Conservation (phyloP, 2,888 invertebrate species). For the Ormyrus rosae region DNA sequence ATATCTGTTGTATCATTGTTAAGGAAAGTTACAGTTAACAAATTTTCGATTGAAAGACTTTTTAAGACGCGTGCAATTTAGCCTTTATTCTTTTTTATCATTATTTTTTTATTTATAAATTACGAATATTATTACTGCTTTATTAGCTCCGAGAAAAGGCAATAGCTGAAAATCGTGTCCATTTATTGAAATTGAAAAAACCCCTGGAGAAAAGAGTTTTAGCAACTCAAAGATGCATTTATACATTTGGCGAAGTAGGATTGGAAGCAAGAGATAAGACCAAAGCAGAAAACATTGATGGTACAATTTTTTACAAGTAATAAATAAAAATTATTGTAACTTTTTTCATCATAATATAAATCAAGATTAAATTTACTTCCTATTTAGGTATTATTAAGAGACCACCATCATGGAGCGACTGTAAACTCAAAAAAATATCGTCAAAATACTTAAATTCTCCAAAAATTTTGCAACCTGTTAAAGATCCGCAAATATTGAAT, state of each 20-base stretch:
- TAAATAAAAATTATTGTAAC: constrained; percentile 13
- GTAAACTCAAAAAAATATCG: constrained; percentile 1
- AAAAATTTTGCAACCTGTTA: neutral
- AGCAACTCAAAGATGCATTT: constrained; percentile 47
- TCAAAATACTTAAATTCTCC: constrained; percentile 10
- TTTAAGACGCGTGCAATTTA: no score
- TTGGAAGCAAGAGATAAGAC: neutral
- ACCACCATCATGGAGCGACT: neutral
- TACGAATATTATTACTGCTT: neutral
- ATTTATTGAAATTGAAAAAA: constrained; percentile 9
- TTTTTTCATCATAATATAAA: neutral
- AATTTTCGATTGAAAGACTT: no score
- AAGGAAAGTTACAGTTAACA: no score
- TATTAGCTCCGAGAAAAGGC: constrained; percentile 44
- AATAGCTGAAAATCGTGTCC: constrained; percentile 18
- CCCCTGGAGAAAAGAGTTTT: constrained; percentile 21
- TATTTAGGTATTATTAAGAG: neutral
- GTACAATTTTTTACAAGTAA: constrained; percentile 42
- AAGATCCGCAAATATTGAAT: constrained; percentile 17
- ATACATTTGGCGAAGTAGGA: constrained; percentile 34
- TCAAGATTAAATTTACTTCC: constrained; percentile 1
- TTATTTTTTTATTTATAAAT: no score
- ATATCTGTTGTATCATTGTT: no score
- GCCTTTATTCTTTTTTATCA: no score
- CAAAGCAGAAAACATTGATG: constrained; percentile 25